Evolutionary conservation across 2,797 vertebrate genomes (phyloP).

Genomic region (Sebastes dallii): DNA sequence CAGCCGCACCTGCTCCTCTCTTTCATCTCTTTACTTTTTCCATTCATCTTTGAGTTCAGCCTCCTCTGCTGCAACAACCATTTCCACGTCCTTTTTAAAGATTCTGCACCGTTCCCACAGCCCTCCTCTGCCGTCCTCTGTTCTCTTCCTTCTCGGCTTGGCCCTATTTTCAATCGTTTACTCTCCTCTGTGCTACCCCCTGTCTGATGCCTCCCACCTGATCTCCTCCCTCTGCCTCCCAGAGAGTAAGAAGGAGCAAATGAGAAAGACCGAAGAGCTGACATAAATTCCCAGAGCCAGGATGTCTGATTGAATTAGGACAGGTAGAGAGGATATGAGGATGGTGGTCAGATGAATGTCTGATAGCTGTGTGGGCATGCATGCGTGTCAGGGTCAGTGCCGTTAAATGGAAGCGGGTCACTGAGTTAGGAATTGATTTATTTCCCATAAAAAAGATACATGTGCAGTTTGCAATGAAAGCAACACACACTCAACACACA

Average conservation of each 20-base stretch:
- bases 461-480: background rate
- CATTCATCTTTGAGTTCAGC: slow-evolving; percentile 12
- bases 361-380: slow-evolving; percentile 5
- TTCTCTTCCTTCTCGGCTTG: slow-evolving; percentile 1
- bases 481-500: background rate
- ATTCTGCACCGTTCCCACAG: background rate
- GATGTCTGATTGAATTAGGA: slow-evolving; percentile 50
- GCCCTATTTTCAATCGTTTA: slow-evolving; percentile 28
- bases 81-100: slow-evolving; percentile 19
- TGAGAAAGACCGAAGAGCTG: slow-evolving; percentile 33
- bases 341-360: slow-evolving; percentile 26
- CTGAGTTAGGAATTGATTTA: slow-evolving; percentile 41
- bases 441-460: slow-evolving; percentile 27
- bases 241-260: slow-evolving; percentile 22
- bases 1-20: slow-evolving; percentile 43
- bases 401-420: slow-evolving; percentile 43
- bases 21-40: slow-evolving; percentile 2
- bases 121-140: background rate
- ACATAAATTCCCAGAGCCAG: slow-evolving; percentile 50
- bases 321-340: slow-evolving; percentile 29
- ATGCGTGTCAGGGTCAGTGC: slow-evolving; percentile 34
- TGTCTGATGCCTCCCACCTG: slow-evolving; percentile 34
- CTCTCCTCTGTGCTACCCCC: slow-evolving; percentile 6
- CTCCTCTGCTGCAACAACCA: background rate
- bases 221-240: slow-evolving; percentile 24